Base-by-base conservation (phyloP, 2,888 invertebrate species). In the Eledona agricola region DNA sequence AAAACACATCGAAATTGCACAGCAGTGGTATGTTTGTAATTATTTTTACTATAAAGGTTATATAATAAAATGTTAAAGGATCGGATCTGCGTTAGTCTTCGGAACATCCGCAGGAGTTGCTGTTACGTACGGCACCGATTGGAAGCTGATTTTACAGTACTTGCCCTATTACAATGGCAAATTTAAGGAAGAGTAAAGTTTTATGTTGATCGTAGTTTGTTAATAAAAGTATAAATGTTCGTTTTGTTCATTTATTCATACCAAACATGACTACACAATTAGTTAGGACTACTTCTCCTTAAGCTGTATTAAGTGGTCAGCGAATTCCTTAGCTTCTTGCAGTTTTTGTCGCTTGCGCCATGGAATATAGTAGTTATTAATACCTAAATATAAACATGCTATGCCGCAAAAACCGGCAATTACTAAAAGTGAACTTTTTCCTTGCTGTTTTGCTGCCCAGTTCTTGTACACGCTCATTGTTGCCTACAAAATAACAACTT, bases 151-250 rank as follows among this genome's bases (percentile, higher is more conserved):
- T 57, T 79, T 87, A 34, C 80, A 85, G 61, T 84, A 86, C 72
- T 75, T 93, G 58, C 93, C 93, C 11, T 88, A 82, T 76, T 91
- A 91, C 75, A 81, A 82, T 63, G 82, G 85, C 57, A 90, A 91
- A 76, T 92, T 85, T 73, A 77, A 81, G 22, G 78, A 79, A 45
- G 76, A 79, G 55, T 52, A 55, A 59, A 15, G 2, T 2, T 2
- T 45, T 28, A 13, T 29, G 28, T 50, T 19, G 25, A 34, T 10
- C 19, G 23, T 34, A 26, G 20, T 32, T 19, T 29, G 13, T 13
- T 29, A 29, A 29, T 13, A 13, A 29, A 29, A 29, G 12, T 29
- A 29, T 29, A 5, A 12, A 26, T 29, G 4, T 11, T 5, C 6
- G 13, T 29, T 29, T 29, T 29, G n/a, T 29, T 29, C 12, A 9